Evolutionary conservation across 92 coral and sea anemone species (phyloP), one percentile per base, ranked within the genome.

Genomic region (Hydrozoanthus gracilis): DNA sequence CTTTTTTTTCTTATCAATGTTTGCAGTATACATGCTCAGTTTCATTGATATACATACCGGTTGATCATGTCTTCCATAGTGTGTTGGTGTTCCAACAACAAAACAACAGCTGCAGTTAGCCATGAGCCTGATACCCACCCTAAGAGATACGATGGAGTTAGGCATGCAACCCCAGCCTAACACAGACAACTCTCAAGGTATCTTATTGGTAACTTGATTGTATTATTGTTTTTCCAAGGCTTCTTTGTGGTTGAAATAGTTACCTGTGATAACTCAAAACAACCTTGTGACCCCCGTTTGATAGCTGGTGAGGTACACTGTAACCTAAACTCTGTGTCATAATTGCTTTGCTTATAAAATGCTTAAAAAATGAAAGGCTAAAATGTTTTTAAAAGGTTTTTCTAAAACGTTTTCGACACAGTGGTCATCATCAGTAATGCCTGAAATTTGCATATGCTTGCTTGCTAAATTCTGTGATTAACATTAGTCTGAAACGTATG

Each of bases 81-180:
- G 95, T 52, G 77, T 88, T 58, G 98, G 98, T 69, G 95, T 92
- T 12, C 73, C 87, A 2, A 79, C 95, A 13, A 94, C 95, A 7
- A 94, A 86, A 80, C 98, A 94, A 87, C 90, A 87, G 50, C 82
- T 94, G 7, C 74, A 80, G 73, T 16, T 94, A 1, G 95, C 98
- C 9, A 35, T 87, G 80, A 83, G 73, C 48, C 91, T 94, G 5
- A 86, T 89, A 58, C 94, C 89, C 75, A 91, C 95, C 6, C 71
- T 94, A 51, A 94, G 86, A 15, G 79, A 92, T 68, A 92, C 95
- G 2, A 72, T 92, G 17, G 91, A 82, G 15, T 51, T 92, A 14
- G 98, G 98, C 0, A 80, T 89, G 3, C 85, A 88, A 73, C 93
- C 93, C 8, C 58, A 66, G 61, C 62, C 77, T 1, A 83, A 83